A percentile compares a stretch with the other conserved stretches of the same genome.
These are phyloP conservation scores for Euphysa ruthae DNA, from an alignment of 30 jellyfish, hydroid and myxozoan species.

Conservation along the genomic window DNA sequence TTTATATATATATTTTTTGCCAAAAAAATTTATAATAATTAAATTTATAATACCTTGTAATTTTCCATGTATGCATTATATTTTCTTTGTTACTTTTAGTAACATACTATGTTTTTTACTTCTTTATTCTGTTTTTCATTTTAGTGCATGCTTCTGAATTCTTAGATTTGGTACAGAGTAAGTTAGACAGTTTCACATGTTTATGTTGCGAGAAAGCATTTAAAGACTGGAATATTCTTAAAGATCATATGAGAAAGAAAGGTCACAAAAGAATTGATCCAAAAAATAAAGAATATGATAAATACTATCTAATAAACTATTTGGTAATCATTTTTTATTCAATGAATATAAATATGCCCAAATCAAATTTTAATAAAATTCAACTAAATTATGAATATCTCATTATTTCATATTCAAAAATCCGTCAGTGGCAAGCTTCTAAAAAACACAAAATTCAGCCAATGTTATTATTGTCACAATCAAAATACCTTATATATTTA, in stretches of 20 bases:
- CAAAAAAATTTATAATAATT: too few species aligned
- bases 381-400: too few species aligned
- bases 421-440: too few species aligned
- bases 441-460: too few species aligned
- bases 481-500: too few species aligned
- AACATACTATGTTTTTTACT: not conserved
- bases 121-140: not conserved
- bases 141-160: conserved; percentile 35
- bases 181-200: conserved; percentile 61
- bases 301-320: conserved; percentile 72
- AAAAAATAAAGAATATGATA: conserved; percentile 67
- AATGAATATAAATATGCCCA: too few species aligned
- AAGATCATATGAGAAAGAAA: conserved; percentile 90
- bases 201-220: conserved; percentile 63
- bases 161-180: conserved; percentile 31
- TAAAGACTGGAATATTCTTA: conserved; percentile 68
- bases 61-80: not conserved
- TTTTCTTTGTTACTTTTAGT: not conserved
- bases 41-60: too few species aligned
- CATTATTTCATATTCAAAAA: too few species aligned
- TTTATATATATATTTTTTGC: too few species aligned
- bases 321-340: conserved; percentile 52
- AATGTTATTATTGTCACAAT: too few species aligned
- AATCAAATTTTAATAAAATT: too few species aligned
- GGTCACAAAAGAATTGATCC: conserved; percentile 90